Conservation (phyloP, 2,797 vertebrate species). For the Megalops cyprinoides region DNA sequence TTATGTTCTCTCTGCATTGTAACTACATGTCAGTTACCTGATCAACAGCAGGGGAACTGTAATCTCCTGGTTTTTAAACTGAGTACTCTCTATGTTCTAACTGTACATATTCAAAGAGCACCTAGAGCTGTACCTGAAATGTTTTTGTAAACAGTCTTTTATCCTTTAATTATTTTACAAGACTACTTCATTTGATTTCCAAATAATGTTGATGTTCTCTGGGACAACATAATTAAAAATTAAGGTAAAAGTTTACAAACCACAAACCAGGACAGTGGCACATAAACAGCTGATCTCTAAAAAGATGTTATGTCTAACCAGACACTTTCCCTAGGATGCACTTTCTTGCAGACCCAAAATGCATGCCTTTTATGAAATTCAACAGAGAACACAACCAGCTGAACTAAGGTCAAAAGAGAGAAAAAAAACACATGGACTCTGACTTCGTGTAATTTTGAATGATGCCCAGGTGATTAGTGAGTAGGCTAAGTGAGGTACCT, state of each 20-base stretch:
- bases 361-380: neutral
- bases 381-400: neutral
- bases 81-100: no score
- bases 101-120: no score
- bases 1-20: no score
- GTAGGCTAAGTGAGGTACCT: neutral
- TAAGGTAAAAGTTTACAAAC: neutral
- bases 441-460: neutral
- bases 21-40: neutral
- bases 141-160: no score
- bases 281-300: neutral
- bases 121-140: no score
- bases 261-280: neutral
- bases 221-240: neutral
- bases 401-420: constrained; percentile 4
- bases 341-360: neutral
- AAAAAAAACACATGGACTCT: neutral
- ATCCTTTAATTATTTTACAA: no score
- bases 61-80: no score
- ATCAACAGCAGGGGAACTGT: no score
- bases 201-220: neutral
- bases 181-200: no score
- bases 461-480: neutral
- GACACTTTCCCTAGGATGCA: neutral
- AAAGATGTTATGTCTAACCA: no score